Percentiles rank a stretch among this genome's conserved stretches.
phyloP scores from a whole-genome alignment of 2,113 vertebrate species.

The Eleginops maclovinus region DNA sequence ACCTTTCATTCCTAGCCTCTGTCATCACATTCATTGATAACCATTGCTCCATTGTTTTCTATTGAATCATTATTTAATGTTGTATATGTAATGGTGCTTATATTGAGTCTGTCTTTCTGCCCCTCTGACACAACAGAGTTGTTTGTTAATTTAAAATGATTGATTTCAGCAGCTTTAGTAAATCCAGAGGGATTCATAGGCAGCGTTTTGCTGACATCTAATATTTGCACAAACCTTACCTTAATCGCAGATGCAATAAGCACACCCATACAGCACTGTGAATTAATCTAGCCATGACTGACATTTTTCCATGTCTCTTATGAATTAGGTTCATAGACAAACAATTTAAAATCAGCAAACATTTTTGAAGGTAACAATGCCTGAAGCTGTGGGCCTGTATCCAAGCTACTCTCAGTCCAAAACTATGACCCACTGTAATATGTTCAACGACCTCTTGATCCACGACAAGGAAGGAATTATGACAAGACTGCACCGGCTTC shows the following conservation, averaged over 20 bases:
- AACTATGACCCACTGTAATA: too few species aligned
- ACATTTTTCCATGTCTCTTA: background rate
- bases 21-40: background rate
- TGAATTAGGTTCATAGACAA: constrained; percentile 2
- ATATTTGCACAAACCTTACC: constrained; percentile 1
- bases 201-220: background rate
- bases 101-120: background rate
- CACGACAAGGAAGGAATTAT: too few species aligned
- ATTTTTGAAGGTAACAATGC: constrained; percentile 5
- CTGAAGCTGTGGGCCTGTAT: background rate
- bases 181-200: background rate
- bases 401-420: too few species aligned
- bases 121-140: background rate
- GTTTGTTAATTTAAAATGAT: background rate
- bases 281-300: constrained; percentile 3
- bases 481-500: too few species aligned
- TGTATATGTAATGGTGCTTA: background rate
- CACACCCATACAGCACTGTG: background rate
- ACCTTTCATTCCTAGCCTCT: background rate
- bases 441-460: too few species aligned
- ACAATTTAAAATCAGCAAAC: constrained; percentile 2
- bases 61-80: background rate
- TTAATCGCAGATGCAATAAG: background rate
- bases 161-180: background rate
- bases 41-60: background rate